Percentiles rank a stretch among this genome's conserved stretches.
phyloP scores from a whole-genome alignment of 2,113 vertebrate species.

The Calonectris borealis region DNA sequence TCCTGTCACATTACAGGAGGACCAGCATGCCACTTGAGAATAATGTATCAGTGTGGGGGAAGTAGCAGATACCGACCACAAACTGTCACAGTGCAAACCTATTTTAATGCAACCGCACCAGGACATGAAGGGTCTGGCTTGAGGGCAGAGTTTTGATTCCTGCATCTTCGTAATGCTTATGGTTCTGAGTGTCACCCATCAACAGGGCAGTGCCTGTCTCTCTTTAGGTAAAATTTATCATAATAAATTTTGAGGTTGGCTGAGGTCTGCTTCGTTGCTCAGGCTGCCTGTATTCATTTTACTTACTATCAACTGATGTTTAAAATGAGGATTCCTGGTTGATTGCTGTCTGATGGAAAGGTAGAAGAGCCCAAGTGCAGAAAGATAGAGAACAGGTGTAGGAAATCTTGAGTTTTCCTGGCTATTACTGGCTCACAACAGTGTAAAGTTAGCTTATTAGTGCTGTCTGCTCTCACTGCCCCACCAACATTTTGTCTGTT shows the following conservation, averaged over 20 bases:
- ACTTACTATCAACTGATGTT: background rate
- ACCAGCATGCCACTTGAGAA: rapidly evolving
- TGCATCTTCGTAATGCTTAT: rapidly evolving
- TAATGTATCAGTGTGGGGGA: background rate
- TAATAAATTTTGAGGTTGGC: background rate
- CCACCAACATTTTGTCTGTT: background rate
- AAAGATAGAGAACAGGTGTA: background rate
- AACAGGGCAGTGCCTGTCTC: background rate
- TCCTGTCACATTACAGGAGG: background rate
- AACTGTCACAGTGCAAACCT: background rate
- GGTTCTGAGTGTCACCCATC: background rate
- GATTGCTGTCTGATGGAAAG: background rate
- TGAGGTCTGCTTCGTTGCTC: background rate
- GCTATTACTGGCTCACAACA: background rate
- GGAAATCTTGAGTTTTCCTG: background rate
- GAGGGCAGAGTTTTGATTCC: background rate
- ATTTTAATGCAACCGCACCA: background rate
- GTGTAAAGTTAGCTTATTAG: background rate
- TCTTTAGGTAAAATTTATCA: background rate
- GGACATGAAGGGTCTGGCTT: background rate
- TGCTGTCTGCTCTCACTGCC: background rate
- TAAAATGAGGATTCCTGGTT: background rate
- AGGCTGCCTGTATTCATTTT: background rate
- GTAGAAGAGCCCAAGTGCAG: background rate
- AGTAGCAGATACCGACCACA: background rate